phyloP scores from a whole-genome alignment of 1,140 invertebrate species.

The Trichonephila inaurata region DNA sequence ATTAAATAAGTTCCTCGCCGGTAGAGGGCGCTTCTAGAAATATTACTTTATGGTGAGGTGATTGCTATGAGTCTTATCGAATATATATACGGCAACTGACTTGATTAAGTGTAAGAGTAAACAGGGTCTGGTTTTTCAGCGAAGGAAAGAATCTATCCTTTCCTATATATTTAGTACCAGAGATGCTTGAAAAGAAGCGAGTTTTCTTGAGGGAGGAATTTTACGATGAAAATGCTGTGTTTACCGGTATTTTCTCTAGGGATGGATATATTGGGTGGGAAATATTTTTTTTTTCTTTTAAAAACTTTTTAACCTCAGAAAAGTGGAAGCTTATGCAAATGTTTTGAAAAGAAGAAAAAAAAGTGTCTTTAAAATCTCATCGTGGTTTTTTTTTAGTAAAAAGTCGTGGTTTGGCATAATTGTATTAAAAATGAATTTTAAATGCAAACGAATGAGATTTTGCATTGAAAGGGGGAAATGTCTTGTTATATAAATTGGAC shows the following conservation, averaged over 20 bases:
- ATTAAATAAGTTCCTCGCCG: constrained; percentile 49
- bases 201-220: constrained; percentile 1
- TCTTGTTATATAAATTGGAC: background rate
- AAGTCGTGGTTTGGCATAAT: background rate
- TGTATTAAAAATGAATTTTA: no score
- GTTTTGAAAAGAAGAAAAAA: background rate
- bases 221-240: constrained; percentile 1
- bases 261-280: background rate
- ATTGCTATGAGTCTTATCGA: constrained; percentile 46
- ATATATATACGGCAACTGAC: constrained; percentile 50
- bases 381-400: background rate
- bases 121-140: background rate
- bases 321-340: background rate
- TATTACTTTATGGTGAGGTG: constrained; percentile 42
- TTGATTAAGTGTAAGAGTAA: constrained; percentile 48
- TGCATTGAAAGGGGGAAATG: background rate
- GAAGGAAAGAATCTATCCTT: background rate
- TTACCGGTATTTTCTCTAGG: constrained; percentile 7
- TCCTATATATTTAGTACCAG: background rate
- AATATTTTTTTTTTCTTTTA: background rate
- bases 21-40: constrained; percentile 23
- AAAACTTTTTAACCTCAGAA: background rate
- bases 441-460: background rate
- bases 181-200: background rate
- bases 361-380: background rate